Conservation (phyloP, 2,797 vertebrate genomes). For the Pipistrellus kuhlii region DNA sequence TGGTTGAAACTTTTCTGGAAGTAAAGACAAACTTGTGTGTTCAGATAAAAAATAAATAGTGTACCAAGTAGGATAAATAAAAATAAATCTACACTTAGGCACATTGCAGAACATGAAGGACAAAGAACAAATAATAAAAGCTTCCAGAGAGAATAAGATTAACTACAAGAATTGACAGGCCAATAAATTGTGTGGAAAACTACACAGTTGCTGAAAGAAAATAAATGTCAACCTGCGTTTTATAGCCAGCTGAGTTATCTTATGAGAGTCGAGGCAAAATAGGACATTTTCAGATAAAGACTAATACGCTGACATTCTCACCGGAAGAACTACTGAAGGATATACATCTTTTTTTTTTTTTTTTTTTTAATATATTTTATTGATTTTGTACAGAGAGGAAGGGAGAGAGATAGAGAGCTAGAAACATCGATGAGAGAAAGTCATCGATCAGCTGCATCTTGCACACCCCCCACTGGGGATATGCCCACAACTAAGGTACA, state of each 20-base stretch:
- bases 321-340: neutral
- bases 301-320: neutral
- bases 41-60: neutral
- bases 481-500: no score
- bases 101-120: neutral
- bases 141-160: conserved; percentile 46
- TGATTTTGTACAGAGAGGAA: no score
- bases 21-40: neutral
- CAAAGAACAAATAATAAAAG: neutral
- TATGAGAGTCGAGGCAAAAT: neutral
- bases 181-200: neutral
- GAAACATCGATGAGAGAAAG: no score
- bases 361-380: no score
- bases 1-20: neutral
- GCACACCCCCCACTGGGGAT: no score
- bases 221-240: neutral
- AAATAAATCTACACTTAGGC: neutral
- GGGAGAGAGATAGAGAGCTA: no score
- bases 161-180: neutral
- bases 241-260: neutral
- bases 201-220: conserved; percentile 1
- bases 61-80: neutral
- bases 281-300: neutral
- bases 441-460: no score
- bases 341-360: no score